Conservation (phyloP, 92 coral and sea anemone species). For the Zoanthus gigantus region DNA sequence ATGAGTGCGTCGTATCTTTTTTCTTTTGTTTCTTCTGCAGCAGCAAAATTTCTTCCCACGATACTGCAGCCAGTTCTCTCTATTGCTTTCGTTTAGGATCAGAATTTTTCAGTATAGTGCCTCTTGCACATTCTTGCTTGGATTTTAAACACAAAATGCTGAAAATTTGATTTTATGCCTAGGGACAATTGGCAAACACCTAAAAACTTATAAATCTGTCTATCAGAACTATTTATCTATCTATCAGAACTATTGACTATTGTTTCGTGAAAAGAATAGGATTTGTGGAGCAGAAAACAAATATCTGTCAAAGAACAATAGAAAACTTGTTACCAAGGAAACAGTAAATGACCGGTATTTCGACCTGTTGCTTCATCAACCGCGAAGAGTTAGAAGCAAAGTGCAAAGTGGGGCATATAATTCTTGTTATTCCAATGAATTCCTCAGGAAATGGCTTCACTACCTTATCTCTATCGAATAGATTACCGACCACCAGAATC, state of each 20-base stretch:
- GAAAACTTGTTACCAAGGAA: conserved; percentile 33
- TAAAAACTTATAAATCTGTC: too few species aligned
- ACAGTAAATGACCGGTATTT: not conserved
- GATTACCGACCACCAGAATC: conserved; percentile 42
- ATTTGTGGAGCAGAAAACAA: not conserved
- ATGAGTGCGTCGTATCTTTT: not conserved
- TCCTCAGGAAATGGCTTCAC: conserved; percentile 28
- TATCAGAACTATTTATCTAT: too few species aligned
- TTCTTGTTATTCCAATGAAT: conserved; percentile 23
- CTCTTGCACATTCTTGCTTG: too few species aligned
- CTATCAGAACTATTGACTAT: too few species aligned
- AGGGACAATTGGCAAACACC: too few species aligned
- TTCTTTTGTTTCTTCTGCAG: not conserved
- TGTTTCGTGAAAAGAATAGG: too few species aligned
- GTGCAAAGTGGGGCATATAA: conserved; percentile 1
- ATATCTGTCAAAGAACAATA: conserved; percentile 19
- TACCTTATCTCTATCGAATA: conserved; percentile 40
- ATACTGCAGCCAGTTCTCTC: too few species aligned
- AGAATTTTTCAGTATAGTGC: too few species aligned
- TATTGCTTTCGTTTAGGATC: too few species aligned
- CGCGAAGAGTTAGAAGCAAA: not conserved
- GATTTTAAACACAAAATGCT: too few species aligned
- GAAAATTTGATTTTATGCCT: too few species aligned
- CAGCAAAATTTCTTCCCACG: not conserved
- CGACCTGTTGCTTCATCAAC: conserved; percentile 30